Base-by-base conservation (phyloP, 2,888 invertebrate species). In the Microchrysa polita region DNA sequence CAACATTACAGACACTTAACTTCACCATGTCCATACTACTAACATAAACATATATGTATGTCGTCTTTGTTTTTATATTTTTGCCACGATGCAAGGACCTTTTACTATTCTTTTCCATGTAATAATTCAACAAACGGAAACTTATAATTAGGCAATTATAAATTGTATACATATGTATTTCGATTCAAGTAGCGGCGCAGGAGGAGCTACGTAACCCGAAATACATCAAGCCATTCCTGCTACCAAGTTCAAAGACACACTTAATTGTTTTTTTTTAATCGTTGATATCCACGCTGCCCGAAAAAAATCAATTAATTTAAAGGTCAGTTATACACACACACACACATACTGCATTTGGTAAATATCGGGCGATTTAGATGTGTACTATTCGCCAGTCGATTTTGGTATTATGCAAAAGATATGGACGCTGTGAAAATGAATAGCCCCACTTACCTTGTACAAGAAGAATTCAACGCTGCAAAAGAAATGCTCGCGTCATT, bases 401-500 rank as follows among this genome's bases (percentile, higher is more conserved):
- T 23, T 23, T 23, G n/a, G 2, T 34, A 27, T 10, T 12, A 27
- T 27, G 10, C 14, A 34, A 63, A 34, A 57, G 18, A 57, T 22
- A 57, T 22, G 22, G 12, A 23, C 4, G 18, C 2, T 16, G 18
- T 16, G 7, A 55, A 16, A 55, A 55, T 18, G 18, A 23, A 48
- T 48, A 77, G 12, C 48, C 16, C 10, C 12, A 42, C 81, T 81
- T 76, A 84, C 84, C 82, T 84, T 84, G 84, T 84, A 82, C 82
- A 81, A 83, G 81, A 80, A 82, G 82, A 83, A 81, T 83, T 83
- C 82, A 84, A 84, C 84, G 84, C 84, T 84, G 84, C 84, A 84
- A 84, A 81, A 82, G 81, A 81, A 84, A 84, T 84, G 84, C 84
- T 81, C 82, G 84, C 84, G 84, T 84, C 84, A 84, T 84, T 81